Percentiles rank a stretch among this genome's conserved stretches.
Conservation (phyloP, 2,797 vertebrate species). For the Eurystomus glaucurus region DNA sequence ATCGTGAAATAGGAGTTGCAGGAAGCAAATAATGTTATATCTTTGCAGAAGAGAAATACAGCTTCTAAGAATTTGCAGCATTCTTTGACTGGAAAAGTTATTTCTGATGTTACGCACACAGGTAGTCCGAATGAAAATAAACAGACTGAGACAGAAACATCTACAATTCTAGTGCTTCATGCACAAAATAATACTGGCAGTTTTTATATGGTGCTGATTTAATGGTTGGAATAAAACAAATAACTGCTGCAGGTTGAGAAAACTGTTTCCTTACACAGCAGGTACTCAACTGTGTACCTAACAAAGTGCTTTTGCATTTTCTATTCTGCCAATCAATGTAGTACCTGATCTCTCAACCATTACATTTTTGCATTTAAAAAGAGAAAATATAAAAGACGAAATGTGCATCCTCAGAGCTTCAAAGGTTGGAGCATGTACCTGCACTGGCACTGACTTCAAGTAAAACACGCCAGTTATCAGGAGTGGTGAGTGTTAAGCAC, state of each 20-base stretch:
- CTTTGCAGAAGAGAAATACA: not conserved
- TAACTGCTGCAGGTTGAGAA: not conserved
- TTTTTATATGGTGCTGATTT: not conserved
- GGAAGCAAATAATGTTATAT: not conserved
- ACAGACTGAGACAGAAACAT: not conserved
- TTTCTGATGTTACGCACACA: not conserved
- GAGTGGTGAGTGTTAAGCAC: not conserved
- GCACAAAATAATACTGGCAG: not conserved
- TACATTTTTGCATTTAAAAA: not conserved
- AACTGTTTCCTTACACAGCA: not conserved
- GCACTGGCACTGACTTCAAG: not conserved
- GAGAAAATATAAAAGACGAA: not conserved
- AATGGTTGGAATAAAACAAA: not conserved
- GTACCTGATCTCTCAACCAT: not conserved
- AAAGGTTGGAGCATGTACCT: not conserved
- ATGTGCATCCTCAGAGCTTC: not conserved
- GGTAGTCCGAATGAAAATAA: not conserved
- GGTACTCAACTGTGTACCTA: not conserved
- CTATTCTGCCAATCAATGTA: not conserved
- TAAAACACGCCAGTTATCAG: not conserved
- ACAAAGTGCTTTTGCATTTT: not conserved
- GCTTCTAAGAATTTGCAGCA: not conserved
- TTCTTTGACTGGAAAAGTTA: not conserved
- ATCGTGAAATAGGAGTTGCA: not conserved
- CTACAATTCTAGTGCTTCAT: not conserved